Conservation (phyloP, 1,140 invertebrate genomes). For the Leptopilina boulardi region DNA sequence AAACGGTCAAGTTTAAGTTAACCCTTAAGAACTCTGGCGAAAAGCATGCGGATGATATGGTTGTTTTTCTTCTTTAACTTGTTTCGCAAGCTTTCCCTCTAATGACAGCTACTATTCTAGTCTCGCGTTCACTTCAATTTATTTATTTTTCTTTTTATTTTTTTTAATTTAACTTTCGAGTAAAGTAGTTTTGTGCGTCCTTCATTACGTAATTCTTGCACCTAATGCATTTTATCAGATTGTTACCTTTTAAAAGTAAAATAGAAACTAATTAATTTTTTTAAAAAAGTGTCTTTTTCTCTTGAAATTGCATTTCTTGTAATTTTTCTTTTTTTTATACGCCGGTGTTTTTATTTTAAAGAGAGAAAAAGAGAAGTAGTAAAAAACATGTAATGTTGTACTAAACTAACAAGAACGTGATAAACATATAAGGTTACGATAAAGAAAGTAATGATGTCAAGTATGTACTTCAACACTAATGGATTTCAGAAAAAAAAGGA, state of each 20-base stretch:
- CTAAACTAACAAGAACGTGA: background rate
- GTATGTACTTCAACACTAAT: background rate
- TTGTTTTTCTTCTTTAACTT: slow-evolving; percentile 2
- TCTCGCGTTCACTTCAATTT: slow-evolving; percentile 2
- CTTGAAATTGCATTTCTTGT: background rate
- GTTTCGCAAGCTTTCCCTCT: background rate
- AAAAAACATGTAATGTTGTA: background rate
- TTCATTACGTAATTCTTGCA: slow-evolving; percentile 14
- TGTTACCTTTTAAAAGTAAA: background rate
- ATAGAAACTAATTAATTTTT: background rate
- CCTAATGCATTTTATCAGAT: background rate
- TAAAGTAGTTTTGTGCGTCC: slow-evolving; percentile 8
- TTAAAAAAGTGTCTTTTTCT: background rate
- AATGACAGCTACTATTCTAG: slow-evolving; percentile 1
- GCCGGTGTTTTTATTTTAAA: background rate
- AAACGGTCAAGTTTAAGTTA: slow-evolving; percentile 21
- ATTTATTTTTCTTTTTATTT: slow-evolving; percentile 4
- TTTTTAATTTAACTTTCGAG: background rate
- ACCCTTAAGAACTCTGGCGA: background rate
- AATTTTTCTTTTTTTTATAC: background rate
- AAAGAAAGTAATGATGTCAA: background rate
- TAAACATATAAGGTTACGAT: background rate
- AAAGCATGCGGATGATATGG: background rate
- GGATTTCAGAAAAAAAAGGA: background rate
- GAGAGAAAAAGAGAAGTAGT: background rate